Conservation (phyloP, 92 coral and sea anemone genomes). For the Isaurus tuberculatus region DNA sequence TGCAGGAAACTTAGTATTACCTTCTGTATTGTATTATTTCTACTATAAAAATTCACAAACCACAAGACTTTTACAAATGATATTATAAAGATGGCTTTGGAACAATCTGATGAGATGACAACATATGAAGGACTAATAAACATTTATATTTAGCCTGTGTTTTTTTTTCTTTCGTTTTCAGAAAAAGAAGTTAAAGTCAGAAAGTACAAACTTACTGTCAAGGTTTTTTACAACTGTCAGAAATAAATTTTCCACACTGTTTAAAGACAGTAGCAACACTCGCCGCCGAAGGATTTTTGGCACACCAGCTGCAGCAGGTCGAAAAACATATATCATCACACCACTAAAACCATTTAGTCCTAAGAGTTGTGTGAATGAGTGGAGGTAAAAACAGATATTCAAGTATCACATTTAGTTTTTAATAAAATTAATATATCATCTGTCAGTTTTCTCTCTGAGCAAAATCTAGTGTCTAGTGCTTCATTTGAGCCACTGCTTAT, state of each 20-base stretch:
- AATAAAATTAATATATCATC: too few relatives aligned
- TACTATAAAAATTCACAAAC: too few relatives aligned
- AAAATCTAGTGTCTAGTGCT: too few relatives aligned
- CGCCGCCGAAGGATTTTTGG: constrained; percentile 49
- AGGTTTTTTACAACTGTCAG: constrained; percentile 24
- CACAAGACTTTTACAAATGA: too few relatives aligned
- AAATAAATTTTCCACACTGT: neutral
- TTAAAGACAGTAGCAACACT: constrained; percentile 43
- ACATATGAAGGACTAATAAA: neutral
- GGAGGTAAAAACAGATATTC: constrained; percentile 42
- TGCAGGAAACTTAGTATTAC: too few relatives aligned
- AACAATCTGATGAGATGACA: too few relatives aligned
- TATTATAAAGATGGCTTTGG: too few relatives aligned
- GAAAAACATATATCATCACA: constrained; percentile 50
- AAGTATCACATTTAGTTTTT: too few relatives aligned
- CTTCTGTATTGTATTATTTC: too few relatives aligned
- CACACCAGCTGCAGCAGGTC: neutral
- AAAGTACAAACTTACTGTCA: constrained; percentile 14
- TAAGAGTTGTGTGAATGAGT: constrained; percentile 25
- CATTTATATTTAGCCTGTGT: neutral
- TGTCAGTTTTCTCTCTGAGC: too few relatives aligned
- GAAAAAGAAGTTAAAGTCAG: constrained; percentile 27
- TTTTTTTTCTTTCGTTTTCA: constrained; percentile 20
- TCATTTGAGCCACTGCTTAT: too few relatives aligned
- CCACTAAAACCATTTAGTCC: constrained; percentile 62